Conservation (phyloP, 2,113 vertebrate species). For the Anthoscopus minutus region DNA sequence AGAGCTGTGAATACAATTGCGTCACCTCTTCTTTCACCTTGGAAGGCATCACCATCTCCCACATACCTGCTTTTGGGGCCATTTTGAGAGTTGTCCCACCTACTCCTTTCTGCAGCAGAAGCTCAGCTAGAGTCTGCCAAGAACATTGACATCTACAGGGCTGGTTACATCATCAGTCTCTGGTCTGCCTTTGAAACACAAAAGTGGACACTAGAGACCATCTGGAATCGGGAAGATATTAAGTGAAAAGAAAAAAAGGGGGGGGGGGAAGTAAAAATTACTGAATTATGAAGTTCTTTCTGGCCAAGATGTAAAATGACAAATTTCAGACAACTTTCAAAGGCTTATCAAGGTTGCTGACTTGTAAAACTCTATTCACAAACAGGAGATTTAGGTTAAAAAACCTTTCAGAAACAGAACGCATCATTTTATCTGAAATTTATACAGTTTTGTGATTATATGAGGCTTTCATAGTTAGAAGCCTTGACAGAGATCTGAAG, state of each 20-base stretch:
- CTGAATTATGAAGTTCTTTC: background rate
- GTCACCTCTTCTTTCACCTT: background rate
- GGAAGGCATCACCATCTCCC: background rate
- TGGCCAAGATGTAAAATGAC: background rate
- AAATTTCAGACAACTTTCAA: background rate
- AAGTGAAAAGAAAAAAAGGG: background rate
- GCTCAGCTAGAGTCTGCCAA: background rate
- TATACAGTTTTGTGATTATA: background rate
- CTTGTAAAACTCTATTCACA: background rate
- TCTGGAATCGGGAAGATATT: background rate
- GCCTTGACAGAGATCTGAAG: background rate
- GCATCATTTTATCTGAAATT: background rate
- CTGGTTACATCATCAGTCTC: background rate
- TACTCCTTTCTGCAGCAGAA: background rate
- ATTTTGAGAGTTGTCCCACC: background rate
- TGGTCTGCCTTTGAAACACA: background rate
- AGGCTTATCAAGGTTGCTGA: background rate
- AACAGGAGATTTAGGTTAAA: background rate
- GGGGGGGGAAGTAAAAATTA: background rate
- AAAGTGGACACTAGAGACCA: background rate
- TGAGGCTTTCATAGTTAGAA: background rate
- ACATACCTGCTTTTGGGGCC: background rate
- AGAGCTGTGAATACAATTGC: background rate
- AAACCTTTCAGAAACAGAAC: background rate
- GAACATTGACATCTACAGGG: background rate